Base-by-base conservation (phyloP, 1,140 invertebrate genomes). In the Drosophila elegans region DNA sequence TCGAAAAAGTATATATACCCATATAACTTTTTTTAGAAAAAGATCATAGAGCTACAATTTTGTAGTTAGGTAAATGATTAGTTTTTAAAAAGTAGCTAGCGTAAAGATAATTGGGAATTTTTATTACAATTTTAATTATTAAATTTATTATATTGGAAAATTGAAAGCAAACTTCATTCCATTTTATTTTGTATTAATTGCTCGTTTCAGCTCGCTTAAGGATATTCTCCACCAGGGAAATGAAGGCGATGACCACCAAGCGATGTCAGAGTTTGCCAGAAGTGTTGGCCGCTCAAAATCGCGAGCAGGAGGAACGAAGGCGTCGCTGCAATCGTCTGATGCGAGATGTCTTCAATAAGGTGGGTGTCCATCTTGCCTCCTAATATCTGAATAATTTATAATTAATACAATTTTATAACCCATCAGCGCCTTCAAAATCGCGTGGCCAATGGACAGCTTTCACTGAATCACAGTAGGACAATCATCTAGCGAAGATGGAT, bases 161-260 rank as follows among this genome's bases (percentile, higher is more conserved):
- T n/a, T n/a, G n/a, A n/a, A n/a, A 21, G 16, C 16, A 21, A 21
- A 21, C 1, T 21, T 21, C 16, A 21, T 21, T 21, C 16, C 1
- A 21, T 21, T 21, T 21, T 21, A 21, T 21, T 21, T 21, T 21
- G 16, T 21, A 21, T 21, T 21, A 21, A 21, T 21, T 21, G 0
- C 29, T 32, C 29, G 29, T 49, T 49, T 4, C 56, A 92, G 91
- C 81, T 6, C 78, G 75, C 6, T 34, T 90, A 2, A 73, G 91
- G 12, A 57, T 92, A 27, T 90, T 92, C 29, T 51, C 76, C 36
- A 92, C 90, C 1, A 62, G 62, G 21, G 83, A 92, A 54, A 92
- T 92, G 91, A 92, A 92, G 54, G 91, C 91, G 0, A n/a, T 92
- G 49, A 92, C 91, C 13, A 80, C 52, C 29, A 86, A 80, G 54